Evolutionary conservation across 64 coral and sea anemone genomes (phyloP), one percentile per base, ranked within the genome.

Genomic region (Pocillopora verrucosa): DNA sequence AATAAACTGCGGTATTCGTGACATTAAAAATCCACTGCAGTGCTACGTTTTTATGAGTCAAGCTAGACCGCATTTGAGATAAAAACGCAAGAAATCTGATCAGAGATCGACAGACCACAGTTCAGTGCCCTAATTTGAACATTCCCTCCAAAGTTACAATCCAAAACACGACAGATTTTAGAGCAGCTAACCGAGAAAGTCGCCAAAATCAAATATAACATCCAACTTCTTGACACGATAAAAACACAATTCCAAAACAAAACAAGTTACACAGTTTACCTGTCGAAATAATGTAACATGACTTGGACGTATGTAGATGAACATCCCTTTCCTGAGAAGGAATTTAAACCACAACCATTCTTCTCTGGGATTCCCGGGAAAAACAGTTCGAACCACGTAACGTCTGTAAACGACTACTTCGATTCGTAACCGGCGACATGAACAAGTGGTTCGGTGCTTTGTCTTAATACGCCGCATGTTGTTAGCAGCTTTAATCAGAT

Each of bases 261-360:
- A 37, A 45, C 35, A 25, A 65, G 22, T 72, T n/a, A 65, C 37
- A 70, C 19, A 60, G 61, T 72, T 70, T 91, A 96, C 95, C 95
- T 90, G 81, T 76, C 95, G 95, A 24, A 93, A 76, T 76, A 96
- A 60, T 20, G 45, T 90, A 88, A 17, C 73, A 83, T 9, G 91
- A 37, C 82, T 85, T 14, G 88, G 89, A 15, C 64, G 25, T 15
- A 89, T 78, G 17, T 77, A 25, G 51, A 62, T 83, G 76, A 88
- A 72, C 61, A 96, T 96, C 13, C 95, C 95, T 90, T 93, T 96
- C 65, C 95, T 93, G 76, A 92, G 88, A 87, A 91, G 93, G 75
- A 93, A 92, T 58, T 96, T 96, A n/a, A 96, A 93, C 95, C 95
- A 96, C 1, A 96, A 58, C 95, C 95, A 96, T 38, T 96, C 95